Percentiles rank a stretch among this genome's conserved stretches.
phyloP scores from a whole-genome alignment of 1,140 invertebrate species.

The Zaprionus africanus region DNA sequence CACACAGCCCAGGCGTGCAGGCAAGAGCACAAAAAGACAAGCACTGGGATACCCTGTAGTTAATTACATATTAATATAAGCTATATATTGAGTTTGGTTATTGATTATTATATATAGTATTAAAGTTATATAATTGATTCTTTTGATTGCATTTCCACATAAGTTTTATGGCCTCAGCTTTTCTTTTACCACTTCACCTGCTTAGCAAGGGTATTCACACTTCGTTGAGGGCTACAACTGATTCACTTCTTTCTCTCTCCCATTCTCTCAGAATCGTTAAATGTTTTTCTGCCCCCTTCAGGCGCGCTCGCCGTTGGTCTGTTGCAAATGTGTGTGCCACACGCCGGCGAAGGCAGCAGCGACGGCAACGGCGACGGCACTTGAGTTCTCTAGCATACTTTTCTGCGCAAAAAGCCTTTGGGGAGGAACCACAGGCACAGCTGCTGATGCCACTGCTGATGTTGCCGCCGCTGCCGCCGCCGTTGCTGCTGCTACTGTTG shows the following conservation, averaged over 20 bases:
- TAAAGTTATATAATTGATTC: no score
- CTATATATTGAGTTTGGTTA: not conserved
- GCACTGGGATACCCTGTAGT: not conserved
- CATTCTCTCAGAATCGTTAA: conserved; percentile 61
- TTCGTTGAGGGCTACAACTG: conserved; percentile 4
- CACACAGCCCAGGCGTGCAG: conserved; percentile 51
- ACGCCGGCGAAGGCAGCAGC: conserved; percentile 56
- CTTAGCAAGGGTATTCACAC: conserved; percentile 14
- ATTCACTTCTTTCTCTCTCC: conserved; percentile 33
- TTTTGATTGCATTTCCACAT: no score
- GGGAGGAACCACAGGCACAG: conserved; percentile 41
- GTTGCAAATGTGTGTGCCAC: conserved; percentile 54
- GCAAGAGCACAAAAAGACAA: conserved; percentile 1
- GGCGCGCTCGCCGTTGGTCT: conserved; percentile 30
- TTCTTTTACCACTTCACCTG: not conserved
- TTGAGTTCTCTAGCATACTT: conserved; percentile 77
- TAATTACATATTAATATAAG: not conserved
- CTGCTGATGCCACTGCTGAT: conserved; percentile 26
- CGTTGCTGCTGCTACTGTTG: conserved; percentile 23
- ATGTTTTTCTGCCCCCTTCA: conserved; percentile 60
- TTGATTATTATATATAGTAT: no score
- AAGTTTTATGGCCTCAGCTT: no score
- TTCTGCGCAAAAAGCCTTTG: conserved; percentile 70
- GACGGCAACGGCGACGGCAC: conserved; percentile 53
- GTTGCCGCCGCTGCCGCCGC: not conserved